Conservation (phyloP, 2,113 vertebrate genomes). For the Dasypus novemcinctus region DNA sequence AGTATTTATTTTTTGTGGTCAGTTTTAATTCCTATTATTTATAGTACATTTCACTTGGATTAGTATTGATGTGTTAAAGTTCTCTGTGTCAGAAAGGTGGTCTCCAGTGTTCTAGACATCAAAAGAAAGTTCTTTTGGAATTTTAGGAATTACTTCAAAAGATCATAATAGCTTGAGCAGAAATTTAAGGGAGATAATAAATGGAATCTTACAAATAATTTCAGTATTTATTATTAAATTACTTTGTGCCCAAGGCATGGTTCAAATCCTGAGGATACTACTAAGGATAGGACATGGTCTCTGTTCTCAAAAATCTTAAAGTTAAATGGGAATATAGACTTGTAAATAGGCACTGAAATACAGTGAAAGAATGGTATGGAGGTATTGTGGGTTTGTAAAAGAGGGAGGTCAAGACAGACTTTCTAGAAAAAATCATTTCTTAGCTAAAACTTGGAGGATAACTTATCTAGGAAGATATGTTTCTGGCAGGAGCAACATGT, state of each 20-base stretch:
- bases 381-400: neutral
- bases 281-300: neutral
- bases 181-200: constrained; percentile 31
- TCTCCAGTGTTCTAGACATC: neutral
- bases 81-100: neutral
- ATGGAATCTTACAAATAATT: neutral
- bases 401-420: neutral
- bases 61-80: constrained; percentile 44
- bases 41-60: constrained; percentile 7
- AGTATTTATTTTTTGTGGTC: constrained; percentile 34
- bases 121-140: constrained; percentile 2
- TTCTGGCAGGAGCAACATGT: neutral
- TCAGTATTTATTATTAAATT: constrained; percentile 20
- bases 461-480: neutral
- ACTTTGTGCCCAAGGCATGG: neutral
- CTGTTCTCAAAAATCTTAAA: neutral
- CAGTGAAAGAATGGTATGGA: neutral
- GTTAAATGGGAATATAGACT: neutral
- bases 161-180: constrained; percentile 22
- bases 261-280: neutral
- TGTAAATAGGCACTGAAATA: neutral
- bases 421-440: constrained; percentile 29
- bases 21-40: neutral
- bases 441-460: constrained; percentile 1
- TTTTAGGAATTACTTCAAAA: constrained; percentile 40